phyloP scores from a whole-genome alignment of 2,888 invertebrate genomes.

The Notocelia uddmanniana region DNA sequence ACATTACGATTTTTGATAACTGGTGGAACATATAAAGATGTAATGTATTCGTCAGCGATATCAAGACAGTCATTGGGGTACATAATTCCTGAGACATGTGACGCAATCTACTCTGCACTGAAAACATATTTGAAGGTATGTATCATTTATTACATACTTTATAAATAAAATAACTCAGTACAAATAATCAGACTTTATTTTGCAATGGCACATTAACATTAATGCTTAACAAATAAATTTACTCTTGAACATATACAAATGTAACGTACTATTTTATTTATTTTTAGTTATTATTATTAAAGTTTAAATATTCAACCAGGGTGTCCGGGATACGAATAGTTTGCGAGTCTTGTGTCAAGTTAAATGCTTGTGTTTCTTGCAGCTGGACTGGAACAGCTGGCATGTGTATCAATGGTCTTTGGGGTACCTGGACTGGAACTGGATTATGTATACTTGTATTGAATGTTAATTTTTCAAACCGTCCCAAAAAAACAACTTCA shows the following conservation, averaged over 20 bases:
- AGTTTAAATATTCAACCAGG: slow-evolving; percentile 44
- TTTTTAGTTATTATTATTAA: slow-evolving; percentile 44
- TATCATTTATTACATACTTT: slow-evolving; percentile 43
- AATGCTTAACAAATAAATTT: slow-evolving; percentile 46
- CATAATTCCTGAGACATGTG: slow-evolving; percentile 47
- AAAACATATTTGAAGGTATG: slow-evolving; percentile 45
- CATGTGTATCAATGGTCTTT: slow-evolving; percentile 15
- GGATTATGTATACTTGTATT: slow-evolving; percentile 39
- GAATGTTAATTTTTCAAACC: too few species aligned
- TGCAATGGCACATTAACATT: slow-evolving; percentile 42
- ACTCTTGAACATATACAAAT: slow-evolving; percentile 45
- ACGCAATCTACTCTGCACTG: slow-evolving; percentile 11
- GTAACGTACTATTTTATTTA: slow-evolving; percentile 23
- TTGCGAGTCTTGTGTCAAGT: slow-evolving; percentile 46
- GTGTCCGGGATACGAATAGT: slow-evolving; percentile 42
- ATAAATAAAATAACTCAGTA: slow-evolving; percentile 12
- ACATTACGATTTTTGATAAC: slow-evolving; percentile 46
- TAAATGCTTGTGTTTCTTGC: slow-evolving; percentile 46
- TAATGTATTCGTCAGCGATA: too few species aligned
- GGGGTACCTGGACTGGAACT: slow-evolving; percentile 44
- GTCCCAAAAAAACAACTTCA: slow-evolving; percentile 9
- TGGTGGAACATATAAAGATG: slow-evolving; percentile 40
- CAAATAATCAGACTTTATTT: slow-evolving; percentile 40
- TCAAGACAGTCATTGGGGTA: slow-evolving; percentile 6
- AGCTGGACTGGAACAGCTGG: slow-evolving; percentile 44